Percentiles rank a stretch among this genome's conserved stretches.
Conservation (phyloP, 2,113 vertebrate species). For the Mellivora capensis region DNA sequence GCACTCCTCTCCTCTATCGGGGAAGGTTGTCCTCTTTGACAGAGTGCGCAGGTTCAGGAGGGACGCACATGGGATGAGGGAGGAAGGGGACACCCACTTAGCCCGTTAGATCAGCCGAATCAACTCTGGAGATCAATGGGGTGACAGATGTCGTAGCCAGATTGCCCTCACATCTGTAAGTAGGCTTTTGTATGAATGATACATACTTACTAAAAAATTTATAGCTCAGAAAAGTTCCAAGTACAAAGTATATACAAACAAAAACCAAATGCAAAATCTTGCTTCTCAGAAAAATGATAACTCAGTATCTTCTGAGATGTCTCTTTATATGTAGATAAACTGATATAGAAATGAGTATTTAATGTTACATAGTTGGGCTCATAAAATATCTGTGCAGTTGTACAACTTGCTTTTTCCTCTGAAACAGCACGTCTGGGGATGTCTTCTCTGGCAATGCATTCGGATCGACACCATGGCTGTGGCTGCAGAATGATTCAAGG, state of each 20-base stretch:
- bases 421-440: not conserved
- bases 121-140: too few species aligned
- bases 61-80: too few species aligned
- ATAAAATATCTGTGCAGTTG: not conserved
- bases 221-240: constrained; percentile 16
- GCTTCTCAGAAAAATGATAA: not conserved
- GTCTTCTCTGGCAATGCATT: not conserved
- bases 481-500: not conserved
- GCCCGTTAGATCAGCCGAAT: too few species aligned
- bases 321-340: not conserved
- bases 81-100: too few species aligned
- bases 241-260: not conserved
- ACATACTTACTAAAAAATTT: not conserved
- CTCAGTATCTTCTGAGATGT: not conserved
- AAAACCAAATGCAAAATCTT: not conserved
- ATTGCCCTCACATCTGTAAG: not conserved
- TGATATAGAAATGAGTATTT: not conserved
- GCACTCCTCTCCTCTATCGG: too few species aligned
- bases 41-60: too few species aligned
- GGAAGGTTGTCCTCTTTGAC: too few species aligned
- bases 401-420: not conserved
- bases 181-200: not conserved
- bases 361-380: not conserved
- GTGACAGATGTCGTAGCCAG: too few species aligned
- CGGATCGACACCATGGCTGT: not conserved